phyloP scores from a whole-genome alignment of 1,140 invertebrate genomes.

The Pogonomyrmex barbatus region DNA sequence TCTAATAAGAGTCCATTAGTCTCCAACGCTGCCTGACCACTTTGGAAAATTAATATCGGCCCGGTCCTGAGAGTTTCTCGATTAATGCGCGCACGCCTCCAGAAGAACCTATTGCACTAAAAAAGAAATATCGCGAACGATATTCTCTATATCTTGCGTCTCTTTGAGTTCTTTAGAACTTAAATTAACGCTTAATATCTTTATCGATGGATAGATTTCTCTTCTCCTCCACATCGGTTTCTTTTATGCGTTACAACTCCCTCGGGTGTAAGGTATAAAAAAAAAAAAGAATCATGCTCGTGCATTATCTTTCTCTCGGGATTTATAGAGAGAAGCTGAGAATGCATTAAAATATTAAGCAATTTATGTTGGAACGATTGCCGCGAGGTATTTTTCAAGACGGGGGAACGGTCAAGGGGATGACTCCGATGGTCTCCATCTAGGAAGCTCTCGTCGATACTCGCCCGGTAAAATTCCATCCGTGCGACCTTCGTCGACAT shows the following conservation, averaged over 20 bases:
- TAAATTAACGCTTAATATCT: conserved; percentile 35
- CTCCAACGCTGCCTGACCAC: conserved; percentile 54
- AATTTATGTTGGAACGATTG: conserved; percentile 69
- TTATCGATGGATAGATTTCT: background rate
- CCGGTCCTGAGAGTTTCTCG: conserved; percentile 43
- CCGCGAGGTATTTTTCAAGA: conserved; percentile 25
- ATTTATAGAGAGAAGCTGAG: conserved; percentile 6
- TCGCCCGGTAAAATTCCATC: conserved; percentile 24
- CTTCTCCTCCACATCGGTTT: background rate
- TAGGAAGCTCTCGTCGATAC: conserved; percentile 33
- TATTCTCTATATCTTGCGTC: conserved; percentile 4
- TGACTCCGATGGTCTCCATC: conserved; percentile 56
- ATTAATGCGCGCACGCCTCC: conserved; percentile 41
- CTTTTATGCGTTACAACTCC: background rate
- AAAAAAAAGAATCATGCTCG: background rate
- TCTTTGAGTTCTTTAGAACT: conserved; percentile 6
- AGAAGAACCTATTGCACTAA: conserved; percentile 19
- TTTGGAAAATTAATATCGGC: conserved; percentile 57
- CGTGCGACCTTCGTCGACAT: conserved; percentile 54
- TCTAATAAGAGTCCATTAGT: conserved; percentile 61
- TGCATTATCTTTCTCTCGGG: background rate
- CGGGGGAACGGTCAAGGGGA: conserved; percentile 31
- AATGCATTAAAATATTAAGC: conserved; percentile 74
- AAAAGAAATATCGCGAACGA: conserved; percentile 35
- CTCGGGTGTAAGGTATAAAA: background rate